Conservation (phyloP, 2,888 invertebrate genomes). For the Autographa pulchrina region DNA sequence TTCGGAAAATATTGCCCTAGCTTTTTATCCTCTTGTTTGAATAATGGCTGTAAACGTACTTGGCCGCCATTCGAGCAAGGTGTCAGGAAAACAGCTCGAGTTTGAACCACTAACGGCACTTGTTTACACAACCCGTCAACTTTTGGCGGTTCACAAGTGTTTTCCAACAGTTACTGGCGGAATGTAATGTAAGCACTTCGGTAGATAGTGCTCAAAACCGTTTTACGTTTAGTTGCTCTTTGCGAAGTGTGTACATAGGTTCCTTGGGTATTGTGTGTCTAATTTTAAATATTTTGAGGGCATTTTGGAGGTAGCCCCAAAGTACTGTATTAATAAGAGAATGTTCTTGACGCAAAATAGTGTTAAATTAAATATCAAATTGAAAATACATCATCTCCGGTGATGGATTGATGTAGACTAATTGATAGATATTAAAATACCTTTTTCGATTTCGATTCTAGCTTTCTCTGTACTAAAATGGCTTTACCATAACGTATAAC, state of each 20-base stretch:
- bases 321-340: too few species aligned
- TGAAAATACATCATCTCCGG: too few species aligned
- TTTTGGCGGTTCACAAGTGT: conserved; percentile 82
- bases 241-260: conserved; percentile 39
- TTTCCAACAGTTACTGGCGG: conserved; percentile 81
- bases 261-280: conserved; percentile 9
- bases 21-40: conserved; percentile 89
- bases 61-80: conserved; percentile 85
- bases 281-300: conserved; percentile 6
- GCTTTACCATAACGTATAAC: too few species aligned
- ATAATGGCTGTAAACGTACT: conserved; percentile 88
- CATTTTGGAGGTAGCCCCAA: background rate
- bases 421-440: too few species aligned
- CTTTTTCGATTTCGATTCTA: too few species aligned
- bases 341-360: too few species aligned
- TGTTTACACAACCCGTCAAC: conserved; percentile 87
- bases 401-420: too few species aligned
- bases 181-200: conserved; percentile 87
- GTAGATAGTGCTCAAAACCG: conserved; percentile 73
- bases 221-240: conserved; percentile 63
- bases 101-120: conserved; percentile 85
- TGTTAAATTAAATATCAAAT: too few species aligned
- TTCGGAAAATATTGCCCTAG: conserved; percentile 88
- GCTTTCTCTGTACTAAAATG: too few species aligned
- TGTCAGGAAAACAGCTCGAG: conserved; percentile 84